Base-by-base conservation (phyloP, 2,113 vertebrate genomes). In the Microtus richardsoni region DNA sequence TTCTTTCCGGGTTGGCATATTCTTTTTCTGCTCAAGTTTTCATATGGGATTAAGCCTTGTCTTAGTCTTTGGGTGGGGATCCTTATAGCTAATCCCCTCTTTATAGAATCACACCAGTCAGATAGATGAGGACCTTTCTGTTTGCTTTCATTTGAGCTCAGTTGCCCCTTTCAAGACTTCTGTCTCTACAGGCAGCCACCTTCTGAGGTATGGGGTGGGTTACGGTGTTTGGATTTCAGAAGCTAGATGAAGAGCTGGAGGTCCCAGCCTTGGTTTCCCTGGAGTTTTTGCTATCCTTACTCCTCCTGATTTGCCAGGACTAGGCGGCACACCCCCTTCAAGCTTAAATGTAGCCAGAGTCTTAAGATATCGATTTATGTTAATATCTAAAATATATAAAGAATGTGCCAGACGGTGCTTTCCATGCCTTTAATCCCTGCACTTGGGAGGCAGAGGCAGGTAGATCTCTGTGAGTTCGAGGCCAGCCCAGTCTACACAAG, bases 311-410 rank as follows among this genome's bases (percentile, higher is more conserved):
- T 17, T 58, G 2, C 24, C 16, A 39, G 54, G 83, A 52, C 28
- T 33, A 2, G 0, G 52, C 2, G 26, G 17, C 24, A 21, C 11
- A 22, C 6, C 10, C 10, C 19, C 12, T 47, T 52, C n/a, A 49
- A 80, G 10, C 26, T 52, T 66, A 13, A 4, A 8, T 49, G 41
- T 9, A 36, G 52, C 64, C 26, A 79, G 39, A n/a, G 33, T n/a
- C 74, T 95, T 77, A 49, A 75, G 82, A 9, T n/a, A 80, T 75
- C 7, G 22, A 2, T n/a, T 13, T 33, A 16, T 36, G 52, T 54
- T 88, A 11, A 54, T 21, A 58, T 52, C 47, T 54, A 88, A 49
- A 9, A 52, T 70, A 71, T 26, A n/a, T 52, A 36, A 73, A 71
- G 36, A 58, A 71, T 54, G 9, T 58, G 58, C 19, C 19, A 1